These are phyloP conservation scores for Distichodus sexfasciatus DNA, from an alignment of 2,797 vertebrate genomes.

Conservation along the genomic window DNA sequence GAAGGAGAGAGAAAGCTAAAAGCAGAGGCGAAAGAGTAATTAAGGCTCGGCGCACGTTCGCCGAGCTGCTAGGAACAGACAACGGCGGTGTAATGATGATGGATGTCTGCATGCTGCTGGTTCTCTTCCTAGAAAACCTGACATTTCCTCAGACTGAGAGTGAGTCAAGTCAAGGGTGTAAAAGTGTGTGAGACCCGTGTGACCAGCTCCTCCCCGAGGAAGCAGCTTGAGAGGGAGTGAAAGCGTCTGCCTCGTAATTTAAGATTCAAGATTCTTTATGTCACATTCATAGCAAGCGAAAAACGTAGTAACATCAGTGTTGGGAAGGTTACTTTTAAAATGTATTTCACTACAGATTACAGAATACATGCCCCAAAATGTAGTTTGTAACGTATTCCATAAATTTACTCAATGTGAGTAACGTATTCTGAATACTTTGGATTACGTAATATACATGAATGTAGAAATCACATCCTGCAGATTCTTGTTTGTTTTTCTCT, in stretches of 20 bases:
- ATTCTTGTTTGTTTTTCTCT: too few species aligned
- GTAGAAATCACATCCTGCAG: too few species aligned
- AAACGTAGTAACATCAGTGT: too few species aligned
- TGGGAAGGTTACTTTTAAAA: too few species aligned
- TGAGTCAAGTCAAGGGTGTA: neutral
- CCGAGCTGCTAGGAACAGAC: conserved; percentile 16
- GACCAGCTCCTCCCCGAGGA: conserved; percentile 6
- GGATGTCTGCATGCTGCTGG: conserved; percentile 55
- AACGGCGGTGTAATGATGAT: conserved; percentile 40
- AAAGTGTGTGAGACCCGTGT: neutral
- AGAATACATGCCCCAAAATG: too few species aligned
- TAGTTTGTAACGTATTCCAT: too few species aligned
- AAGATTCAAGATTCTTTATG: too few species aligned
- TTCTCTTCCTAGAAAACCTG: conserved; percentile 40
- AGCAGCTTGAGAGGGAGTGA: conserved; percentile 10
- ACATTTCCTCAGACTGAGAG: conserved; percentile 6
- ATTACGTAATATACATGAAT: too few species aligned
- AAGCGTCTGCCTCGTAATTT: conserved; percentile 41
- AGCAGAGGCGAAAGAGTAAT: conserved; percentile 37
- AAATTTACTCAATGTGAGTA: too few species aligned
- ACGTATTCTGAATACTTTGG: too few species aligned
- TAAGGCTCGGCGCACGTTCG: conserved; percentile 28
- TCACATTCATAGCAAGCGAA: too few species aligned
- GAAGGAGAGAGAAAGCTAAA: conserved; percentile 21
- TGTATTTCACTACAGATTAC: too few species aligned